Evolutionary conservation across 2,888 invertebrate genomes (phyloP).

Genomic region (Biston betularia): DNA sequence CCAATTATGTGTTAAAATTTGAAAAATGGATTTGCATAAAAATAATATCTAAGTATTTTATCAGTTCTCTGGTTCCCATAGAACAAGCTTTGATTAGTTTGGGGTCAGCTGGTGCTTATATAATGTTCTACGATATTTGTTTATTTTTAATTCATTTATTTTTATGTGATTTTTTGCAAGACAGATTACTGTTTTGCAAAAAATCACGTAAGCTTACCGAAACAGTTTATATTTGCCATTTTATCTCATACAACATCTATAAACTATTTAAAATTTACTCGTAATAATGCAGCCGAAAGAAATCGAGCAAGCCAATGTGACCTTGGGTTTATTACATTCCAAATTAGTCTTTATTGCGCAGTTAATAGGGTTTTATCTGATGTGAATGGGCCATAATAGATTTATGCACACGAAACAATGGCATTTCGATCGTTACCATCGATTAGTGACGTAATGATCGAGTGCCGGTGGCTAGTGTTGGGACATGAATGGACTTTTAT

Average conservation of each 20-base stretch:
- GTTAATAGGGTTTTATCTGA: slow-evolving; percentile 42
- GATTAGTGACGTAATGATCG: slow-evolving; percentile 66
- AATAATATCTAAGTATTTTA: too few species aligned
- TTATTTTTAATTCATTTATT: too few species aligned
- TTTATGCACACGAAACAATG: slow-evolving; percentile 62
- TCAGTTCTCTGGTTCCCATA: too few species aligned
- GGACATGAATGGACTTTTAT: slow-evolving; percentile 10
- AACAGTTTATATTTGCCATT: not conserved
- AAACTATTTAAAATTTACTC: slow-evolving; percentile 18
- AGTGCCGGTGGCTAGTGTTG: slow-evolving; percentile 40
- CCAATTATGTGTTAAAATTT: too few species aligned
- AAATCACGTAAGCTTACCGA: too few species aligned
- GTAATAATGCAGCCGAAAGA: slow-evolving; percentile 34
- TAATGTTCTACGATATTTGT: too few species aligned
- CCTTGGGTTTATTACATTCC: slow-evolving; percentile 50
- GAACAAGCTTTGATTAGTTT: too few species aligned
- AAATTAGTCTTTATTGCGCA: slow-evolving; percentile 27
- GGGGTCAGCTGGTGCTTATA: too few species aligned
- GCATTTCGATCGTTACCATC: slow-evolving; percentile 62
- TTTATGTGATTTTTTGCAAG: too few species aligned
- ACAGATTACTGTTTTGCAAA: too few species aligned
- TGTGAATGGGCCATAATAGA: slow-evolving; percentile 35
- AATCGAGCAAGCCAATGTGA: slow-evolving; percentile 44
- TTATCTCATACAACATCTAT: slow-evolving; percentile 13
- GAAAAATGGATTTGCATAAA: too few species aligned